Evolutionary conservation across 2,888 invertebrate genomes (phyloP), one percentile per base, ranked within the genome.

Genomic region (Eurytoma adleriae): DNA sequence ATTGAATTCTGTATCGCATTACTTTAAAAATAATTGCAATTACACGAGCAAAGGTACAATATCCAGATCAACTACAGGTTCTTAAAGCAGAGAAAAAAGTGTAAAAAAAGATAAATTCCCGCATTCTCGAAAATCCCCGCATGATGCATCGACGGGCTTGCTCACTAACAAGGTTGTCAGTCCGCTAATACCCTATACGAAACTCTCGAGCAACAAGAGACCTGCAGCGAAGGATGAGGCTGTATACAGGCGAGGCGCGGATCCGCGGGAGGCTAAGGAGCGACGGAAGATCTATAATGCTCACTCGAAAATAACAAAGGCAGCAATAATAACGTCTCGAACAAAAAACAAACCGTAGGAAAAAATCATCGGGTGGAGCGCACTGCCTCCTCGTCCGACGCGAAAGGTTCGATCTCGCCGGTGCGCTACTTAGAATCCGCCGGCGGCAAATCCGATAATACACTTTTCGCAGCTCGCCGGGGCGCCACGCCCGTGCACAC

Each of bases 391-490:
- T 71, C 66, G 27, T 48, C 18, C 30, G 7, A 14, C 10, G n/a
- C 27, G n/a, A 24, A 14, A 2, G 20, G 18, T 30, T 1, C 2
- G 27, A 0, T 50, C 54, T 40, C 56, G 16, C 30, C 57, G 48
- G 18, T 3, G 20, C 54, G 69, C 54, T 75, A 61, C 61, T 76
- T 64, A 73, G 18, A 30, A 77, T 75, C 72, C 61, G 18, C 14
- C 10, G 12, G 20, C 59, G 27, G 54, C 61, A 81, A 81, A 81
- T 83, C 77, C 77, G 81, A 81, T 77, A 81, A 74, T 64, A 30
- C 4, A 76, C 76, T 56, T 79, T 71, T 69, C 77, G 75, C 67
- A 77, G 70, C 74, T 83, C 76, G 66, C 72, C 57, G 3, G 20
- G 4, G 56, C 30, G 64, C 77, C 72, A 69, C 76, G 12, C 61